Conservation (phyloP, 1,140 invertebrate species). For the Telenomus remus region DNA sequence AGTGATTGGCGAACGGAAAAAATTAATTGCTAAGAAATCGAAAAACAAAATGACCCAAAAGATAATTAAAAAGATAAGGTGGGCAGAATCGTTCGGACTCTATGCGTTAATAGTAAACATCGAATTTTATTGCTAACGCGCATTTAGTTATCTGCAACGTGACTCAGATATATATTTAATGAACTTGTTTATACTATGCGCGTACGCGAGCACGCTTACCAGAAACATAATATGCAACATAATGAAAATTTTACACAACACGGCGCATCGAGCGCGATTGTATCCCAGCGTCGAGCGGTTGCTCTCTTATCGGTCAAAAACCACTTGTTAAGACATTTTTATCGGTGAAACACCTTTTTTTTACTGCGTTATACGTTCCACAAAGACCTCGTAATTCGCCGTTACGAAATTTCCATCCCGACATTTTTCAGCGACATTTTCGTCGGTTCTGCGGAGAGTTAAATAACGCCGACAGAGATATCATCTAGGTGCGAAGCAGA, state of each 20-base stretch:
- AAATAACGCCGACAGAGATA: constrained; percentile 35
- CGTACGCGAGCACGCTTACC: constrained; percentile 32
- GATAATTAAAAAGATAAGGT: too few species aligned
- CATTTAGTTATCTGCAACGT: constrained; percentile 53
- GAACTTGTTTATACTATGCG: constrained; percentile 54
- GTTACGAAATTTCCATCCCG: constrained; percentile 57
- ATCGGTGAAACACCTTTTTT: constrained; percentile 62
- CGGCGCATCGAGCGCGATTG: constrained; percentile 44
- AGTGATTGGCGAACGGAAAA: too few species aligned
- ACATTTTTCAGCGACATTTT: constrained; percentile 29
- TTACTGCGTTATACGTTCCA: constrained; percentile 36
- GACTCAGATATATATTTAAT: constrained; percentile 57
- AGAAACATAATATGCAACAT: constrained; percentile 55
- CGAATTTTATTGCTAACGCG: constrained; percentile 52
- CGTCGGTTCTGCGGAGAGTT: constrained; percentile 16
- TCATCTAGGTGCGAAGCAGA: constrained; percentile 7
- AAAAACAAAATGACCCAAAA: too few species aligned
- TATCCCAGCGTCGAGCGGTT: constrained; percentile 45
- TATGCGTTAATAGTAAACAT: constrained; percentile 47
- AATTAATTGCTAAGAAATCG: too few species aligned
- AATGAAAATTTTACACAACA: constrained; percentile 54
- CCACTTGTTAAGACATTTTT: constrained; percentile 62
- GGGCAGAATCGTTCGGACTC: too few species aligned
- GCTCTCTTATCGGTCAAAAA: constrained; percentile 63
- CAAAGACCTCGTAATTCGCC: constrained; percentile 48